Evolutionary conservation across 2,888 invertebrate species (phyloP), one percentile per base, ranked within the genome.

Genomic region (Elysia crispata): DNA sequence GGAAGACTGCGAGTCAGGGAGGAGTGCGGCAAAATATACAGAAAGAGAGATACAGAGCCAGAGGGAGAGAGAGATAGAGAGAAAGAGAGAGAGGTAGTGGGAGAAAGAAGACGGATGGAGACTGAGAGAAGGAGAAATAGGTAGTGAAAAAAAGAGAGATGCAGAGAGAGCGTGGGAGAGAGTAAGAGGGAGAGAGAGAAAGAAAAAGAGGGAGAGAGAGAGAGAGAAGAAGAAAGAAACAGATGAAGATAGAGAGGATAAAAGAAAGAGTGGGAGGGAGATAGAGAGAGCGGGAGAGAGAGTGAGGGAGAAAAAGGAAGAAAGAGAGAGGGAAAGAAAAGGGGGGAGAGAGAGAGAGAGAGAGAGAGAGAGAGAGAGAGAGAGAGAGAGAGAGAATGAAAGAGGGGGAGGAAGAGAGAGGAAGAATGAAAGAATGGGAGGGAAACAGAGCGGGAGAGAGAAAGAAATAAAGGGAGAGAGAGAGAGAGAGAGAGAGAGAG

Each of bases 331-430:
- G 23, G 54, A 31, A 25, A 41, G 6, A 62, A 49, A 49, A 13
- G 23, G 33, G 33, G 54, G 30, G 15, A 20, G n/a, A 18, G 69
- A 13, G 54, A 13, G 67, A 54, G 30, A 50, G 49, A 18, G 33
- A 54, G 50, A 69, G 62, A 30, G 33, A 69, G 8, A 69, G 69
- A 49, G 49, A 49, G 30, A 54, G 77, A 69, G 41, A 54, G 57
- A 31, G 25, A 54, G 33, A 77, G 57, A 28, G 62, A 20, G n/a
- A n/a, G n/a, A n/a, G n/a, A n/a, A n/a, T n/a, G n/a, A n/a, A n/a
- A n/a, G n/a, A n/a, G n/a, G n/a, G n/a, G n/a, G n/a, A n/a, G n/a
- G n/a, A n/a, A n/a, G n/a, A n/a, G n/a, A n/a, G n/a, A n/a, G n/a
- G n/a, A n/a, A n/a, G n/a, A n/a, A n/a, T n/a, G n/a, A n/a, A n/a